Evolutionary conservation across 2,888 invertebrate species (phyloP).

Genomic region (Macrosoma leucophasiata): DNA sequence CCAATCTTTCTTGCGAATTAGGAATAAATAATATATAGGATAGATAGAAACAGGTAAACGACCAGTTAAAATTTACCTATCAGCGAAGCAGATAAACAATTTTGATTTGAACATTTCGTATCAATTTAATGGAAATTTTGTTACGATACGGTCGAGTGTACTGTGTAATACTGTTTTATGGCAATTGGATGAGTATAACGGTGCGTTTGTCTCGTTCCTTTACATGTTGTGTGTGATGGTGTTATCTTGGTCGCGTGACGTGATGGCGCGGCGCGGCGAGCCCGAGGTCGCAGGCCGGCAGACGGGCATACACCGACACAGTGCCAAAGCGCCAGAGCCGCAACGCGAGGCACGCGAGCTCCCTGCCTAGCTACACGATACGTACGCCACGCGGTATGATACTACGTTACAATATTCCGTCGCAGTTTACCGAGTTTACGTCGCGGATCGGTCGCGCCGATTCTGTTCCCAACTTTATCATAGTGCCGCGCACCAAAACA

Average conservation of each 20-base stretch:
- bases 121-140: too few relatives aligned
- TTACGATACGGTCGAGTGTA: too few relatives aligned
- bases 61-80: too few relatives aligned
- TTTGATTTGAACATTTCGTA: too few relatives aligned
- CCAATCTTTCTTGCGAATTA: too few relatives aligned
- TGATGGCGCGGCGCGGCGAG: slow-evolving; percentile 29
- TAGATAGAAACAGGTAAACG: too few relatives aligned
- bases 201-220: slow-evolving; percentile 35
- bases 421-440: slow-evolving; percentile 41
- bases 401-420: slow-evolving; percentile 45
- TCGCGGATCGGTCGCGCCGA: slow-evolving; percentile 47
- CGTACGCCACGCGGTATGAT: too few relatives aligned
- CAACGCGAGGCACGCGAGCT: slow-evolving; percentile 26
- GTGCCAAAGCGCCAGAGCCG: too few relatives aligned
- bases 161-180: too few relatives aligned
- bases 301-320: slow-evolving; percentile 8
- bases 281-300: slow-evolving; percentile 23
- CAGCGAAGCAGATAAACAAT: too few relatives aligned
- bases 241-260: slow-evolving; percentile 38
- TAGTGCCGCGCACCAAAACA: slow-evolving; percentile 35
- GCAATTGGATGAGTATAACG: too few relatives aligned
- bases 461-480: slow-evolving; percentile 29
- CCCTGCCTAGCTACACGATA: slow-evolving; percentile 14
- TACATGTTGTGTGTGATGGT: slow-evolving; percentile 34
- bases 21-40: too few relatives aligned